Percentiles rank a stretch among this genome's conserved stretches.
phyloP scores from a whole-genome alignment of 2,888 invertebrate species.

The Pollenia amentaria region DNA sequence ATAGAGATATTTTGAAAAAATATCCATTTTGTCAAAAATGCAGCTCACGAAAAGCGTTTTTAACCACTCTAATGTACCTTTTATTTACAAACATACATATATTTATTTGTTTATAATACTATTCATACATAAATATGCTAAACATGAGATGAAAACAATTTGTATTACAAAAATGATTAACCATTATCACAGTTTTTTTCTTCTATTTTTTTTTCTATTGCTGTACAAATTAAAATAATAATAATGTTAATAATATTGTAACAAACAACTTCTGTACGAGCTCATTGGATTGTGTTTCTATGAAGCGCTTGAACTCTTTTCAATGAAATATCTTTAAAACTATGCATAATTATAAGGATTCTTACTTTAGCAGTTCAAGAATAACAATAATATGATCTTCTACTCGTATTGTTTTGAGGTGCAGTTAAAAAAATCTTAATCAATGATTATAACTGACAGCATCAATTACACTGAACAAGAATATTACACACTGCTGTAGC shows the following conservation, averaged over 20 bases:
- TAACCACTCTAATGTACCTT: too few species aligned
- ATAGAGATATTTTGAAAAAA: too few species aligned
- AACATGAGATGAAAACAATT: constrained; percentile 23
- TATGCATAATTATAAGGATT: constrained; percentile 67
- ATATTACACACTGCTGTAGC: background rate
- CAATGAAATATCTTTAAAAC: constrained; percentile 30
- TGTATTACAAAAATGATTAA: constrained; percentile 46
- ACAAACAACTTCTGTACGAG: background rate
- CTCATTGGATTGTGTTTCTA: constrained; percentile 7
- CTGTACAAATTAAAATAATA: background rate
- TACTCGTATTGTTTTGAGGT: constrained; percentile 33
- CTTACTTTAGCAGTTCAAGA: constrained; percentile 36
- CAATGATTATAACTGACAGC: constrained; percentile 57
- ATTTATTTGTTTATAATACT: too few species aligned
- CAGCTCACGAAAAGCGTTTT: too few species aligned
- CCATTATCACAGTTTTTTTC: constrained; percentile 23
- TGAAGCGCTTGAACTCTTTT: constrained; percentile 31
- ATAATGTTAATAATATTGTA: constrained; percentile 19
- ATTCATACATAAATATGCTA: background rate
- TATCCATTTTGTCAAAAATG: too few species aligned
- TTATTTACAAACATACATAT: too few species aligned
- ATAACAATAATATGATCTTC: constrained; percentile 16
- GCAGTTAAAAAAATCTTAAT: constrained; percentile 52
- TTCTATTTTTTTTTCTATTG: constrained; percentile 21
- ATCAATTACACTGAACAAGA: constrained; percentile 58